Evolutionary conservation across 2,888 invertebrate species (phyloP), one percentile per base, ranked within the genome.

Genomic region (Drosophila pegasa): DNA sequence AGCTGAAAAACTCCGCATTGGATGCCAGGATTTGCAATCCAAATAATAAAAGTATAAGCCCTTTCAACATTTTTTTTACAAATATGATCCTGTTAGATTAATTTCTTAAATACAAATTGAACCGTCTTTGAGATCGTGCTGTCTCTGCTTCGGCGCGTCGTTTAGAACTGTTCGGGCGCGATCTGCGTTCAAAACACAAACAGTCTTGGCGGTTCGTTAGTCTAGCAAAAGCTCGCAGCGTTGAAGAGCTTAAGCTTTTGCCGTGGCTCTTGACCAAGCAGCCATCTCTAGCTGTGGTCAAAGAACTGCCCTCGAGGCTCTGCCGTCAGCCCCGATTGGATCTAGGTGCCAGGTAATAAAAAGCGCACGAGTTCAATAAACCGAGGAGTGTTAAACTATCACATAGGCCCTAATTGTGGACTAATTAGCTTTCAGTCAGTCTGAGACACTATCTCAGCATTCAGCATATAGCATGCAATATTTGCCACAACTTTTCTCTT

Each of bases 1-100:
- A 90, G 7, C 91, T 88, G 41, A 82, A 91, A 40, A 77, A 85
- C 82, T 92, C 79, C 78, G 71, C 89, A 43, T 51, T 56, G 20
- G 40, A 41, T 20, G 62, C 62, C 9, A 63, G 40, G 22, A 69
- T 18, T 31, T 75, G 80, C 25, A 71, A 12, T 9, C 37, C 43
- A 16, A 71, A 20, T 31, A 60, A 16, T 12, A 65, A 31, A 5
- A 69, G 10, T 6, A n/a, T 1, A 31, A 57, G 1, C 7, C 22
- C 51, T 12, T 14, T 12, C 16, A 14, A 12, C 27, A 58, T 51
- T 56, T 62, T 62, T 63, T 60, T 78, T 59, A 12, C 47, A 22
- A 38, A 18, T 33, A 37, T 22, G 27, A 5, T 27, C 40, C 52
- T 37, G 16, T 12, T 25, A 43, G 31, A 25, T 5, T 18, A 8